Base-by-base conservation (phyloP, 2,888 invertebrate species). In the Rhimphoctona megacephalus region DNA sequence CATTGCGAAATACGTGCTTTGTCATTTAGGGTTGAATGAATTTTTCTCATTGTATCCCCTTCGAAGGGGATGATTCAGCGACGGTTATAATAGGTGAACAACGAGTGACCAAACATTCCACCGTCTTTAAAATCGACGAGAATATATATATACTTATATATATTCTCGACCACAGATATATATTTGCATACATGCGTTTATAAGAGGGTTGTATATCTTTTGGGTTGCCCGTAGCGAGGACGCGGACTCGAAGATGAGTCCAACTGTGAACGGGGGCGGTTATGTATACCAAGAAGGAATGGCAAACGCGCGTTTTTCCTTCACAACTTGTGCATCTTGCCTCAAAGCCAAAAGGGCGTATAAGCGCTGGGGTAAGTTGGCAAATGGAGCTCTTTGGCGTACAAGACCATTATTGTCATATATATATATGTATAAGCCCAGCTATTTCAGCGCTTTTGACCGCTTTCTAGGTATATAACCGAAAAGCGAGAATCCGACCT, bases 401-500 rank as follows among this genome's bases (percentile, higher is more conserved):
- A 6, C 14, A 22, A 1, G 39, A 25, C 22, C 69, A 57, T 30
- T 69, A 17, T 22, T 17, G n/a, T 43, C 49, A 72, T 72, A 5
- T 52, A 54, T 74, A 76, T 66, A 17, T 49, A 64, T 66, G 57
- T 69, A 81, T 36, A 14, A 67, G n/a, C n/a, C 64, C 30, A 30
- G 84, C 33, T 46, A 49, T 79, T 30, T 52, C 64, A 77, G 77
- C 81, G 81, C 81, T 69, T 83, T 83, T 81, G 86, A 83, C 81
- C 83, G 86, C 30, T 83, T 86, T 86, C 83, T 86, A 86, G 86
- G 86, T 86, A 82, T 85, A 82, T 85, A 85, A 33, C 22, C 49
- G 46, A 76, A 30, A 66, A 52, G 43, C 72, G 33, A 33, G 81
- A 77, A 69, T 83, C 81, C 70, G 80, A 70, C 81, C 81, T 85